Evolutionary conservation across 2,797 vertebrate genomes (phyloP), one percentile per base, ranked within the genome.

Genomic region (Bovichtus variegatus): DNA sequence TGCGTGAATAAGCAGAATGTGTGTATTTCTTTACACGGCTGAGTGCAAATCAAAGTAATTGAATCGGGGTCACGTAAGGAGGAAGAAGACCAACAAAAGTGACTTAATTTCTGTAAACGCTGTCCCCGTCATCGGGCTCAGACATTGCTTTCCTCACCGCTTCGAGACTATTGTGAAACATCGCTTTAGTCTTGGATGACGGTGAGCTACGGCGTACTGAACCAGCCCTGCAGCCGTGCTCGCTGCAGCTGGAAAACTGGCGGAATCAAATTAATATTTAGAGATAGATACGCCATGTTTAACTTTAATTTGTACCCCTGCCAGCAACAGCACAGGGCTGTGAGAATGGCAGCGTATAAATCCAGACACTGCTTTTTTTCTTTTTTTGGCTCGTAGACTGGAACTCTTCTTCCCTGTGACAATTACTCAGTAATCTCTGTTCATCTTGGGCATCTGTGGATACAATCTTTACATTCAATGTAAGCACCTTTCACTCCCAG

Each of bases 181-280:
- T 57, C 21, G n/a, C 9, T 65, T 65, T 23, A 31, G 76, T 49
- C 41, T 25, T 40, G 53, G 18, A 25, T 13, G 47, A 78, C 31
- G 43, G 12, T 31, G 16, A 65, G 54, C 59, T n/a, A n/a, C n/a
- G n/a, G n/a, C n/a, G n/a, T n/a, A n/a, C n/a, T n/a, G n/a, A n/a
- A n/a, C n/a, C n/a, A n/a, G n/a, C 41, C 40, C 68, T 9, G 29
- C 0, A 6, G 69, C 23, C n/a, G n/a, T n/a, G n/a, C 12, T 27
- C 13, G 23, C 18, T 58, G 16, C 76, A 12, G 21, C 34, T 61
- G 21, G 57, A 55, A 67, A 57, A 74, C 41, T 61, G 50, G 2
- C 51, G 76, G 40, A 76, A 81, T 68, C 38, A n/a, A 23, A 74
- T 82, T 63, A 76, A 51, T 43, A 80, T 75, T 75, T 54, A 77